Base-by-base conservation (phyloP, 2,797 vertebrate genomes). In the Chaetodon trifasciatus region DNA sequence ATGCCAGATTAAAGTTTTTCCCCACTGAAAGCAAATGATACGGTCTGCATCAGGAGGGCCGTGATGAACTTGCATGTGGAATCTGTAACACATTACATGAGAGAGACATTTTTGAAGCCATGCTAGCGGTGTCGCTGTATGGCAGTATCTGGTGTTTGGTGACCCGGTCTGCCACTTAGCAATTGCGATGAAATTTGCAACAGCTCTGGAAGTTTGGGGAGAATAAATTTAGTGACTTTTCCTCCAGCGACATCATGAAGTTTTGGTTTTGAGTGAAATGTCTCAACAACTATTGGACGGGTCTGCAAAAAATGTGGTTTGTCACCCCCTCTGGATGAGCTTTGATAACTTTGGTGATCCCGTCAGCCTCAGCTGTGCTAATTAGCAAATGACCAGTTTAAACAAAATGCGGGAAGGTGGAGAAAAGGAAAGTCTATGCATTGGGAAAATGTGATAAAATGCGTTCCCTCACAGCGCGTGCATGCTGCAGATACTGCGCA, bases 1-100 rank as follows among this genome's bases (percentile, higher is more conserved):
- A 86, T 61, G 49, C 56, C 0, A 3, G 74, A 86, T 86, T 85
- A 70, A 78, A 61, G 44, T 47, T 73, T 78, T 76, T 24, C 28
- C 28, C 28, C 24, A 66, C 56, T 63, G 44, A 63, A 76, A 72
- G 60, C 35, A 86, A 87, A 86, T 60, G 32, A 68, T 86, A 6
- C 32, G 63, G 52, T 77, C 68, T 62, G 57, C 35, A 49, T 52
- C 35, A 56, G 49, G 28, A 19, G 28, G 28, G 28, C 28, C 4
- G 28, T 32, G 5, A 65, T 76, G 42, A 49, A 84, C 68, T 53
- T 79, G n/a, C 42, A 71, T 66, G 32, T 63, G 69, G 4, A 61
- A 23, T 37, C 32, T 73, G 24, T 23, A 63, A 77, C 74, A 46
- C 24, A 42, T 60, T 76, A 46, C 32, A 42, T 60, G 50, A 58